Percentiles rank a stretch among this genome's conserved stretches.
Conservation (phyloP, 1,140 invertebrate genomes). For the Leptoteleia sp. region DNA sequence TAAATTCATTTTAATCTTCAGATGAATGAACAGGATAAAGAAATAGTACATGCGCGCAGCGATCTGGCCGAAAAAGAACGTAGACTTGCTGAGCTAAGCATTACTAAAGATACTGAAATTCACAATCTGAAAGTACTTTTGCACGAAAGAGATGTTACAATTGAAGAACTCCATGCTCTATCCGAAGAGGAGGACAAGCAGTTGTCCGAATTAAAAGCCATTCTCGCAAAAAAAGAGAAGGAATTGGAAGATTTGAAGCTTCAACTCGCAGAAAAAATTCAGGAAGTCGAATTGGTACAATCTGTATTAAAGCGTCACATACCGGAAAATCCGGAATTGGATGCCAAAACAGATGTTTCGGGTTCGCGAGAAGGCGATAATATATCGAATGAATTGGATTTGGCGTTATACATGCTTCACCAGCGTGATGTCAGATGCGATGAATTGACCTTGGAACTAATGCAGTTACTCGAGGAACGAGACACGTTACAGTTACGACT, state of each 20-base stretch:
- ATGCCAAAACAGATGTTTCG: not conserved
- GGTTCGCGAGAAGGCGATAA: constrained; percentile 6
- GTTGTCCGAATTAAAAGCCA: constrained; percentile 80
- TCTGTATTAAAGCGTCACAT: too few relatives aligned
- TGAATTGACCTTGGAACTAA: too few relatives aligned
- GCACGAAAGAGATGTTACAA: constrained; percentile 69
- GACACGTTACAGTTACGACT: too few relatives aligned
- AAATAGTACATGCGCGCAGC: constrained; percentile 46
- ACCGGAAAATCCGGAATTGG: too few relatives aligned
- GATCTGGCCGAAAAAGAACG: constrained; percentile 72
- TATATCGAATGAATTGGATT: constrained; percentile 84
- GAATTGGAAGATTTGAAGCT: constrained; percentile 86
- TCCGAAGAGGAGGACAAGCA: constrained; percentile 82
- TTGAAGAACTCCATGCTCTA: constrained; percentile 81
- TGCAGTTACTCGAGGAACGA: too few relatives aligned
- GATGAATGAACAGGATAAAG: constrained; percentile 42
- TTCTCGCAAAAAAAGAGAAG: constrained; percentile 85
- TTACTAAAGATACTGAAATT: constrained; percentile 75
- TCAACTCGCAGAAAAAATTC: constrained; percentile 83
- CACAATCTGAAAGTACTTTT: constrained; percentile 73
- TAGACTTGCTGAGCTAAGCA: constrained; percentile 70
- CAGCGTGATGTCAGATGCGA: constrained; percentile 86
- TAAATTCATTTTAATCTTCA: too few relatives aligned
- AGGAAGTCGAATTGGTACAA: constrained; percentile 81
- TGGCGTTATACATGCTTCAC: constrained; percentile 92